Evolutionary conservation across 2,797 vertebrate genomes (phyloP).

Genomic region (Phoeniculus purpureus): DNA sequence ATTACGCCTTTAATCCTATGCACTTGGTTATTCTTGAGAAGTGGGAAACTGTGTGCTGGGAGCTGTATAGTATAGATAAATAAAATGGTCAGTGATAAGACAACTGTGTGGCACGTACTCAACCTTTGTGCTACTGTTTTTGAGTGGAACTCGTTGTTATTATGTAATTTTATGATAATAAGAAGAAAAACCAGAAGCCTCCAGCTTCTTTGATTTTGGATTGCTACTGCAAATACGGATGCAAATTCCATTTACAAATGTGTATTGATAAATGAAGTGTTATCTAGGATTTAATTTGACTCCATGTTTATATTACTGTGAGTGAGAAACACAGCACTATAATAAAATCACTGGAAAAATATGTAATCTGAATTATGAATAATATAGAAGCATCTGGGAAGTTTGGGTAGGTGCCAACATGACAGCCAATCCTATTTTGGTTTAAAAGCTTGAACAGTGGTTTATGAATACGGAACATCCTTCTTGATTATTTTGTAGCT

Average conservation of each 20-base stretch:
- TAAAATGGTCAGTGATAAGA: neutral
- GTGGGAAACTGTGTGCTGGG: neutral
- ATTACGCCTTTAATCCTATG: neutral
- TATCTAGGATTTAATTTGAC: slow-evolving; percentile 3
- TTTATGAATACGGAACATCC: slow-evolving; percentile 14
- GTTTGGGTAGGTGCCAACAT: neutral
- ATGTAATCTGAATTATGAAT: slow-evolving; percentile 1
- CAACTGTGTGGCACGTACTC: neutral
- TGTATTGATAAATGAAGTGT: neutral
- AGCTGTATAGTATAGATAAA: neutral
- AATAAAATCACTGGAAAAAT: neutral
- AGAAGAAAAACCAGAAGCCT: neutral
- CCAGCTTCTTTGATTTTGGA: neutral
- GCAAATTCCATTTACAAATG: neutral
- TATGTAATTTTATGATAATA: neutral
- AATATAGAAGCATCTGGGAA: slow-evolving; percentile 41
- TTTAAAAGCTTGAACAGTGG: slow-evolving; percentile 8
- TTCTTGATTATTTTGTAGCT: slow-evolving; percentile 2
- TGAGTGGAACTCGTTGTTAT: neutral
- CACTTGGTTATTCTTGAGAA: neutral
- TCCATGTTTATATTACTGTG: neutral
- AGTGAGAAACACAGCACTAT: neutral
- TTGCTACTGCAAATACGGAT: neutral
- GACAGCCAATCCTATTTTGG: neutral
- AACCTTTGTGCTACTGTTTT: neutral